Evolutionary conservation across 2,113 vertebrate genomes (phyloP).

Genomic region (Sylvia atricapilla): DNA sequence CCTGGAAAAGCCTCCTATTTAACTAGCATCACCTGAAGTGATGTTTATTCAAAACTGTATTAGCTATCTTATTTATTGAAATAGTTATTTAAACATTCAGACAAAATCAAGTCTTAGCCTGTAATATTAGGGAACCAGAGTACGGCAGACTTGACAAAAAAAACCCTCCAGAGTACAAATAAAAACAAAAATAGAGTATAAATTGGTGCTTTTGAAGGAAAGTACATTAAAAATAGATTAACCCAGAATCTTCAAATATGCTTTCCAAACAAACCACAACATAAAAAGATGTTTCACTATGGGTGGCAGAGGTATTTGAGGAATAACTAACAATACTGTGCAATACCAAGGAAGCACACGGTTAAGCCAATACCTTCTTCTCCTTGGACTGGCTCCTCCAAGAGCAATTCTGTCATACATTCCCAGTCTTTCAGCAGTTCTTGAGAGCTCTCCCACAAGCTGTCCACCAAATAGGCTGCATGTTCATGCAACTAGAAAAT

Average conservation of each 20-base stretch:
- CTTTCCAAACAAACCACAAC: not conserved
- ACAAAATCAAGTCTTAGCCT: not conserved
- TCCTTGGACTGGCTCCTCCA: constrained; percentile 97
- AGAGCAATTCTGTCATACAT: constrained; percentile 95
- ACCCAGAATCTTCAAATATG: not conserved
- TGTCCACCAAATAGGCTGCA: constrained; percentile 97
- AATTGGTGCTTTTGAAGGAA: not conserved
- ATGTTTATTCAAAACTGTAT: not conserved
- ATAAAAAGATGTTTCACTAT: not conserved
- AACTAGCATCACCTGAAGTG: not conserved
- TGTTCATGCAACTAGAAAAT: constrained; percentile 93
- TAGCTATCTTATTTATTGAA: not conserved
- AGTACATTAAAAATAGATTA: not conserved
- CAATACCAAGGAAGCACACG: not conserved
- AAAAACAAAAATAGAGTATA: not conserved
- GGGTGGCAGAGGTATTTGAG: not conserved
- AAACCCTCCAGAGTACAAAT: not conserved
- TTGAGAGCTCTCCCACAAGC: constrained; percentile 98
- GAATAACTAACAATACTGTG: not conserved
- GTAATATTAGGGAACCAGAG: not conserved
- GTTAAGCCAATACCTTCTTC: constrained; percentile 85
- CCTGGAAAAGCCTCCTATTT: not conserved
- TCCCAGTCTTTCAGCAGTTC: constrained; percentile 99
- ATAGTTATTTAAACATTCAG: not conserved
- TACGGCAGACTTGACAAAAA: not conserved